Conservation (phyloP, 2,797 vertebrate genomes). For the Telmatherina bonti region DNA sequence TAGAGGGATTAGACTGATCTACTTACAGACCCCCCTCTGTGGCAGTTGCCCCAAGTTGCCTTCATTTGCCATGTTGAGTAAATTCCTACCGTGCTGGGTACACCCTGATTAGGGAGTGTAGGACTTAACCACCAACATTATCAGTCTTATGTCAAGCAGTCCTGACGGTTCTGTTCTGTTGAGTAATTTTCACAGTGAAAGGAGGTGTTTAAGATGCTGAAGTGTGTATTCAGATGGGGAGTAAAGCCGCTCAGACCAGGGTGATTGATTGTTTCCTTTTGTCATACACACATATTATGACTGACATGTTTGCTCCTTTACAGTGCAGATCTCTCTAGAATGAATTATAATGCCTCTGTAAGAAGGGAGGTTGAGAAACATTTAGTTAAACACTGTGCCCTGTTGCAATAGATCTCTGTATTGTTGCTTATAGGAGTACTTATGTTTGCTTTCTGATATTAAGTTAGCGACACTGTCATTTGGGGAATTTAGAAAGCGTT, state of each 20-base stretch:
- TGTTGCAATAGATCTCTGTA: conserved; percentile 22
- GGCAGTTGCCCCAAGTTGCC: conserved; percentile 82
- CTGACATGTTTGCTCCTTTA: conserved; percentile 1
- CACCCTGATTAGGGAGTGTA: conserved; percentile 77
- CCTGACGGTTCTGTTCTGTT: conserved; percentile 61
- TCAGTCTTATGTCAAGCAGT: conserved; percentile 73
- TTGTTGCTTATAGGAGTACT: conserved; percentile 35
- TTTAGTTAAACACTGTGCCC: conserved; percentile 25
- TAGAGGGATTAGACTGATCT: conserved; percentile 84
- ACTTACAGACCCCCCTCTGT: conserved; percentile 82
- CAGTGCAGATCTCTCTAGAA: not conserved
- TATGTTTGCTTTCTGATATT: conserved; percentile 67
- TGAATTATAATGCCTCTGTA: conserved; percentile 3
- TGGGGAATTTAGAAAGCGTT: conserved; percentile 80
- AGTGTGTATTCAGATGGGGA: conserved; percentile 37
- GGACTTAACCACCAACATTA: conserved; percentile 73
- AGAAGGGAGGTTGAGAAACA: conserved; percentile 16
- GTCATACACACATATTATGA: conserved; percentile 10
- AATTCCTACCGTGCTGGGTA: conserved; percentile 80
- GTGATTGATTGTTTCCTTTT: conserved; percentile 2
- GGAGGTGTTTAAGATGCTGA: conserved; percentile 44
- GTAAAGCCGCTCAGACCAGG: not conserved
- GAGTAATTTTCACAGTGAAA: conserved; percentile 60
- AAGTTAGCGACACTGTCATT: conserved; percentile 81
- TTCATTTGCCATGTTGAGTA: conserved; percentile 80